Conservation (phyloP, 2,888 invertebrate species). For the Belgica antarctica region DNA sequence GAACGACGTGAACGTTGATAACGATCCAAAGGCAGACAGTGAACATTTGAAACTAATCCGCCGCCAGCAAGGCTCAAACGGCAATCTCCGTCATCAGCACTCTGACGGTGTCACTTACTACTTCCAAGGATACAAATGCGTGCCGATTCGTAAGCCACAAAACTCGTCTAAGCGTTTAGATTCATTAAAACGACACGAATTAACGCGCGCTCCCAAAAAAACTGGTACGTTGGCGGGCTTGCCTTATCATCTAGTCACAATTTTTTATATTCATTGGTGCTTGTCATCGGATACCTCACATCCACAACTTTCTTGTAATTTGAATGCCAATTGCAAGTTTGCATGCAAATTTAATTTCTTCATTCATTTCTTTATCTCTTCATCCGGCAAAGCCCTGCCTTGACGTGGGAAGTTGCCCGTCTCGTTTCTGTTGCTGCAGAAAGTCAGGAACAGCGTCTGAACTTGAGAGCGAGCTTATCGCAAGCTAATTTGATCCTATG, state of each 20-base stretch:
- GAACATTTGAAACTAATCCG: slow-evolving; percentile 22
- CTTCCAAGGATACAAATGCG: slow-evolving; percentile 39
- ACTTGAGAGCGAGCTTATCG: slow-evolving; percentile 10
- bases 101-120: slow-evolving; percentile 29
- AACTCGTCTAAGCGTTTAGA: neutral
- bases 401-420: slow-evolving; percentile 42
- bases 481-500: too few species aligned
- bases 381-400: neutral
- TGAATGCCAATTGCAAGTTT: neutral
- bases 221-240: slow-evolving; percentile 20
- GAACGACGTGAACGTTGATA: slow-evolving; percentile 7
- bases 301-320: neutral
- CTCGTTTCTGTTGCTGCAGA: slow-evolving; percentile 23
- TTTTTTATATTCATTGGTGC: too few species aligned
- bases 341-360: neutral
- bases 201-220: neutral
- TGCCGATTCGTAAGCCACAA: slow-evolving; percentile 34
- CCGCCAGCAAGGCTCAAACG: slow-evolving; percentile 20
- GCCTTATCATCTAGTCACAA: neutral
- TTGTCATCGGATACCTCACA: too few species aligned
- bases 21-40: neutral
- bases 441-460: neutral
- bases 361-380: neutral
- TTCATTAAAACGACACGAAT: too few species aligned
- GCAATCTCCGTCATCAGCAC: slow-evolving; percentile 11